These are phyloP conservation scores for Brenthis hecate DNA, from an alignment of 2,888 invertebrate genomes.

Conservation along the genomic window DNA sequence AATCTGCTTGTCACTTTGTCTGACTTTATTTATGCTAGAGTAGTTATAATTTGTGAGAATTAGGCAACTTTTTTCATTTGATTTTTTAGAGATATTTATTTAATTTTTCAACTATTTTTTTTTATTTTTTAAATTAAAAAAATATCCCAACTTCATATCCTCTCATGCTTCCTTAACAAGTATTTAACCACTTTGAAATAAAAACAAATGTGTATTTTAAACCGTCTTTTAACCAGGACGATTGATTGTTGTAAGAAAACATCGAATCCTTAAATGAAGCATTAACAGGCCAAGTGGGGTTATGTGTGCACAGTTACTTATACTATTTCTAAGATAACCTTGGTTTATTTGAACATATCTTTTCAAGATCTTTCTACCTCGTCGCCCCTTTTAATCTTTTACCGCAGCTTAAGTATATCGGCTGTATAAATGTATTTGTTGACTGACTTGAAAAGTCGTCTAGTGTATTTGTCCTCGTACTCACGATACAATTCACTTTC, in stretches of 20 bases:
- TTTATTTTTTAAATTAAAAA: no score
- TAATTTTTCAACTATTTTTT: no score
- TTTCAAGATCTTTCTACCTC: conserved; percentile 59
- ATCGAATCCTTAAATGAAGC: conserved; percentile 71
- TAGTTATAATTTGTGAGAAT: no score
- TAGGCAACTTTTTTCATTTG: no score
- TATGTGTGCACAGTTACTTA: conserved; percentile 73
- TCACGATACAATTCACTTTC: conserved; percentile 6
- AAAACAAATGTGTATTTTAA: conserved; percentile 14
- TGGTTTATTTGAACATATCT: conserved; percentile 76
- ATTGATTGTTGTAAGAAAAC: conserved; percentile 71
- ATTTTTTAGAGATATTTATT: no score
- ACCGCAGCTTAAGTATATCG: conserved; percentile 55
- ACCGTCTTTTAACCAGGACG: conserved; percentile 25
- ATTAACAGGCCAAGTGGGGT: conserved; percentile 68
- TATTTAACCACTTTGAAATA: background rate
- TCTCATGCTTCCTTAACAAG: no score
- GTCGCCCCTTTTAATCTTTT: conserved; percentile 66
- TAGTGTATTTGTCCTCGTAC: conserved; percentile 18
- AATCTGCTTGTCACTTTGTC: no score
- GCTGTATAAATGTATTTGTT: conserved; percentile 40
- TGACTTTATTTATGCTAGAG: no score
- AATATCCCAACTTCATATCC: no score
- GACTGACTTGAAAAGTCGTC: conserved; percentile 25
- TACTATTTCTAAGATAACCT: conserved; percentile 78